These are phyloP conservation scores for Synanthedon andrenaeformis DNA, from an alignment of 2,888 invertebrate genomes.

Conservation along the genomic window DNA sequence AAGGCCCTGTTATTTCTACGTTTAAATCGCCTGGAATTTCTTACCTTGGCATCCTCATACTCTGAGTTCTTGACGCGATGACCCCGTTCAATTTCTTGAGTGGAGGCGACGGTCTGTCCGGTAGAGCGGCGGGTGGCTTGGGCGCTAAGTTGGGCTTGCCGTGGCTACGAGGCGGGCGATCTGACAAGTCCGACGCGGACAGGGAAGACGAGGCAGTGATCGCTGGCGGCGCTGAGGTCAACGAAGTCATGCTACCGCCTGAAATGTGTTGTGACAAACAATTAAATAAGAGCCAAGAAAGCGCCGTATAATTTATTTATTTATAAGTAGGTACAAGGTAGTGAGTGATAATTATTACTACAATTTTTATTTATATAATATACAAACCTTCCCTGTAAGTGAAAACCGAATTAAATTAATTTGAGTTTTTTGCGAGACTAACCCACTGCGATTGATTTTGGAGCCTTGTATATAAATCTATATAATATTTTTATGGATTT, in stretches of 20 bases:
- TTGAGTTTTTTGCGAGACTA: too few relatives aligned
- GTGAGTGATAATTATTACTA: too few relatives aligned
- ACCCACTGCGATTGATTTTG: too few relatives aligned
- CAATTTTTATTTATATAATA: too few relatives aligned
- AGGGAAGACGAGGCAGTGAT: constrained; percentile 38
- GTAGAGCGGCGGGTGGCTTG: constrained; percentile 75
- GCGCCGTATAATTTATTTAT: too few relatives aligned
- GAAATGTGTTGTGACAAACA: constrained; percentile 3
- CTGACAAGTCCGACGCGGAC: constrained; percentile 56
- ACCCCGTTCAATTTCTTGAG: constrained; percentile 75
- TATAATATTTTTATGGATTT: too few relatives aligned
- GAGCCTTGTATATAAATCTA: too few relatives aligned
- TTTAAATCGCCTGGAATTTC: not conserved
- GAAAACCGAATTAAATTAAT: too few relatives aligned
- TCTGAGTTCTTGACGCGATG: constrained; percentile 80
- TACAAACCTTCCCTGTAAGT: too few relatives aligned
- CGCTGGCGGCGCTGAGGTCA: constrained; percentile 35
- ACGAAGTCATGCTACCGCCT: constrained; percentile 63
- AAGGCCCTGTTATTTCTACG: too few relatives aligned
- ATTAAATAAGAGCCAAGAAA: not conserved
- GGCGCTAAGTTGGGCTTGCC: constrained; percentile 89
- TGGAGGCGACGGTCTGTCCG: constrained; percentile 73
- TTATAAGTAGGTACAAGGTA: too few relatives aligned
- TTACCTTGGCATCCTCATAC: constrained; percentile 84
- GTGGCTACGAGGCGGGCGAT: constrained; percentile 69